Evolutionary conservation across 2,888 invertebrate species (phyloP), one percentile per base, ranked within the genome.

Genomic region (Phania funesta): DNA sequence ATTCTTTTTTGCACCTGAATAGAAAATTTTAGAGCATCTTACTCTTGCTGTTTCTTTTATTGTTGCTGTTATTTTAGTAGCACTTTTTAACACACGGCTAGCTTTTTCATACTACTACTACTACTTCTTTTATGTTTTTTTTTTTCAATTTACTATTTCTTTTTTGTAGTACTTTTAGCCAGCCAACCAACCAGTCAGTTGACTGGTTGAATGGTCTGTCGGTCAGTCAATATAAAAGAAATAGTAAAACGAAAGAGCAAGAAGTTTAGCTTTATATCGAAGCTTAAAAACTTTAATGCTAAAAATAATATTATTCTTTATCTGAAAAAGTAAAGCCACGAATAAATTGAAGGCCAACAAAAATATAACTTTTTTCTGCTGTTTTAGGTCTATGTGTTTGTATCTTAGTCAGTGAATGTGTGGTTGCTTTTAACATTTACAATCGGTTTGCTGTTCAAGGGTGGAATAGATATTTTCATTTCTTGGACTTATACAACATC

Each of bases 261-360:
- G 60, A 58, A 64, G n/a, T 35, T 54, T 60, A 71, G 65, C 65
- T 80, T 80, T 65, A 52, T 58, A 67, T 76, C 52, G 38, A 60
- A 67, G 71, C 76, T 81, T 71, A 67, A 71, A 70, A 76, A 76
- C 54, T 81, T 76, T 76, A 81, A 81, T 81, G 65, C 76, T 64
- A 58, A 52, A 76, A 71, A 76, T 71, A 73, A 81, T 67, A 80
- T 76, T 76, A 60, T 71, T 71, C n/a, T 81, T 46, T 76, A 71
- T 35, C 65, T 58, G 29, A 9, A 58, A 50, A 18, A 50, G 38
- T 75, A 54, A 24, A 46, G 26, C 24, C 56, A 65, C 35, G 46
- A 22, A 16, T 13, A 29, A 38, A 65, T 26, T 24, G 24, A 35
- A 56, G 13, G n/a, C n/a, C n/a, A n/a, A n/a, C n/a, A 56, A 32